Evolutionary conservation across 2,888 invertebrate genomes (phyloP), one percentile per base, ranked within the genome.

Genomic region (Homarus gammarus): DNA sequence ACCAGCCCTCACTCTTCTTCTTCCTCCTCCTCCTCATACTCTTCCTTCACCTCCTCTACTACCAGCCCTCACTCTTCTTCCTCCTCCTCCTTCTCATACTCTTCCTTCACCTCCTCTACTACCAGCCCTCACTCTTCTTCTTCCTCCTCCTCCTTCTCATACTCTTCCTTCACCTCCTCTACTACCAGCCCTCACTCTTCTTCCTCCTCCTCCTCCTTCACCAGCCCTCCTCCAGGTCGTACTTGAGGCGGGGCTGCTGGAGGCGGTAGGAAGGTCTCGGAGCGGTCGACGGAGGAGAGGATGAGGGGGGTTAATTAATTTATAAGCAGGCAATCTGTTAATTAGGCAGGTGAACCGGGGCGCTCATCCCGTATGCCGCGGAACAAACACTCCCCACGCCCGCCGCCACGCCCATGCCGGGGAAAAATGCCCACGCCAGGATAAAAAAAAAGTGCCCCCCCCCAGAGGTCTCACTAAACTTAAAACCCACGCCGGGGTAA

Each of bases 271-370:
- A n/a, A n/a, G 44, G 10, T 10, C 44, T 6, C 33, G 18, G 38
- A n/a, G 73, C 18, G 22, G 56, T 36, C 22, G 22, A 51, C 31
- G 18, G 49, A 36, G 56, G 56, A 3, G 22, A 3, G 56, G 56
- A 12, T 87, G 82, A 87, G 56, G 3, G 22, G 3, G 56, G 56
- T 22, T 87, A 87, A 87, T 87, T 87, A 87, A 83, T 87, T 82
- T 87, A 87, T 87, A 87, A 87, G 81, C 82, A 82, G 64, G 87
- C 87, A 87, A 87, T 87, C 87, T 87, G 73, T 82, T 87, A 87
- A 87, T 87, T 87, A 87, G 77, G 61, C 70, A 73, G 68, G 64
- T 64, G 72, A 72, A 49, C 40, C 73, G 15, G 64, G 33, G 31
- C 36, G 51, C 84, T 84, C 84, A 84, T 84, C 49, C 33, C 51